phyloP scores from a whole-genome alignment of 2,888 invertebrate species.

The Aleiodes testaceus region DNA sequence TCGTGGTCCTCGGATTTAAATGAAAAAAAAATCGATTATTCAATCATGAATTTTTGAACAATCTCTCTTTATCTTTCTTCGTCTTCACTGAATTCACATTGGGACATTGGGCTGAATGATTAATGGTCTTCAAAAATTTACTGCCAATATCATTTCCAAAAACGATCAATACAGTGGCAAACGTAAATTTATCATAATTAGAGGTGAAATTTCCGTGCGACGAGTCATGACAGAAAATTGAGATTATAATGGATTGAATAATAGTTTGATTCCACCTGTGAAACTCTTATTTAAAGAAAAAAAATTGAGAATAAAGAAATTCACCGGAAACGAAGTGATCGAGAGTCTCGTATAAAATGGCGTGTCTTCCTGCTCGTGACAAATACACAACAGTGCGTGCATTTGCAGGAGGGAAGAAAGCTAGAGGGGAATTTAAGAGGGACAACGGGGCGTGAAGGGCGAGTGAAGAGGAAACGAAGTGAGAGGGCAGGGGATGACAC shows the following conservation, averaged over 20 bases:
- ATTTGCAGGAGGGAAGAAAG: slow-evolving; percentile 3
- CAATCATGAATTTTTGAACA: too few relatives aligned
- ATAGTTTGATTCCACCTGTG: too few relatives aligned
- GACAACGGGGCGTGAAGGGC: background rate
- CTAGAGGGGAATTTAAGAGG: background rate
- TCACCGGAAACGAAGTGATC: background rate
- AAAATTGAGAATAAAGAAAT: background rate
- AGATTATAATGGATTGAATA: too few relatives aligned
- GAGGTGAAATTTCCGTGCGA: too few relatives aligned
- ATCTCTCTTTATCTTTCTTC: background rate
- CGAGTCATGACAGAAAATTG: too few relatives aligned
- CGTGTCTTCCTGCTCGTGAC: background rate
- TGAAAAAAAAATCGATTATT: too few relatives aligned
- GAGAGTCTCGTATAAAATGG: background rate
- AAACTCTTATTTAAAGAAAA: too few relatives aligned
- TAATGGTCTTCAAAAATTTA: background rate
- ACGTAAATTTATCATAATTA: background rate
- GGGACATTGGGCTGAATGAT: background rate
- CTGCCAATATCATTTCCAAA: background rate
- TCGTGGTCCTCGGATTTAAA: too few relatives aligned
- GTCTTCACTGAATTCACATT: background rate
- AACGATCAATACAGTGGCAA: slow-evolving; percentile 1
- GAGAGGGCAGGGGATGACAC: background rate
- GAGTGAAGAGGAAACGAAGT: background rate
- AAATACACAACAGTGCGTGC: slow-evolving; percentile 1